Evolutionary conservation across 1,140 invertebrate genomes (phyloP).

Genomic region (Acarapis woodi): DNA sequence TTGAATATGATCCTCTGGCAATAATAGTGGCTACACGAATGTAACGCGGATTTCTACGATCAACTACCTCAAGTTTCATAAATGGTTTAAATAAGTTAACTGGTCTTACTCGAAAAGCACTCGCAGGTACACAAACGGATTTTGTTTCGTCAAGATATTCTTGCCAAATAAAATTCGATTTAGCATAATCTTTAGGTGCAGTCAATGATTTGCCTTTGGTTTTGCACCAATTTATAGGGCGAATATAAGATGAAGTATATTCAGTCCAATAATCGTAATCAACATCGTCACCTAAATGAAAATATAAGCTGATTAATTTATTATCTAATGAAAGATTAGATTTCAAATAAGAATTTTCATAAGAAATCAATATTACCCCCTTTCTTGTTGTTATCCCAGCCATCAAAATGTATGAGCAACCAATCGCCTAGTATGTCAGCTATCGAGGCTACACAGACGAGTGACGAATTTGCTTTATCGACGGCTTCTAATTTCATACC

Average conservation of each 20-base stretch:
- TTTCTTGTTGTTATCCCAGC: too few relatives aligned
- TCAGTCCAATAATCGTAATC: constrained; percentile 82
- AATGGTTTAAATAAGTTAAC: constrained; percentile 49
- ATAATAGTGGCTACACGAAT: constrained; percentile 57
- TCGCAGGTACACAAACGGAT: constrained; percentile 38
- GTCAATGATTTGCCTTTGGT: constrained; percentile 44
- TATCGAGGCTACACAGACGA: constrained; percentile 64
- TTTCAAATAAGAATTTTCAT: neutral
- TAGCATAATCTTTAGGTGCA: constrained; percentile 40
- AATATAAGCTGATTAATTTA: too few relatives aligned
- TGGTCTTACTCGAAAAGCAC: constrained; percentile 45
- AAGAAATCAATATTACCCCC: too few relatives aligned
- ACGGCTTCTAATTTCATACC: constrained; percentile 87
- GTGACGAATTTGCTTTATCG: constrained; percentile 52
- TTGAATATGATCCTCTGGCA: constrained; percentile 25
- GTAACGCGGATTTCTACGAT: constrained; percentile 44
- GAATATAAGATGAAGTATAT: constrained; percentile 59
- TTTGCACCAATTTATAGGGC: constrained; percentile 72
- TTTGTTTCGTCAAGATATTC: constrained; percentile 45
- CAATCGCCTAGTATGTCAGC: constrained; percentile 49
- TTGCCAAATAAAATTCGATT: constrained; percentile 50
- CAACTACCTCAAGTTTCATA: constrained; percentile 71
- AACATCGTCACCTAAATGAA: too few relatives aligned
- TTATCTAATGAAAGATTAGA: too few relatives aligned
- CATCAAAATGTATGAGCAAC: constrained; percentile 74